These are phyloP conservation scores for Onychostoma macrolepis DNA, from an alignment of 2,113 vertebrate genomes.

Conservation along the genomic window DNA sequence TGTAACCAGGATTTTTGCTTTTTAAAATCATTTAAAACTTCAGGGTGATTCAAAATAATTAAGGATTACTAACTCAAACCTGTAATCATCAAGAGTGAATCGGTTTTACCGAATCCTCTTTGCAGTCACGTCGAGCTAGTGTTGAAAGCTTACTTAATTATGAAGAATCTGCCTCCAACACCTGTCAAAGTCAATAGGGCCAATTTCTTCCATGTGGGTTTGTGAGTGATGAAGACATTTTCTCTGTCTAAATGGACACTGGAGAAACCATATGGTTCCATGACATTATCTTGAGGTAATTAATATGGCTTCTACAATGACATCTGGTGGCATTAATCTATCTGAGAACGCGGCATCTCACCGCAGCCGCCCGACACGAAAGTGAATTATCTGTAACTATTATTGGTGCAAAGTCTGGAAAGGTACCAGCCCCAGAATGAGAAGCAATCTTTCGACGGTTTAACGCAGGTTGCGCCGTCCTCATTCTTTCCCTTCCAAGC, in stretches of 20 bases:
- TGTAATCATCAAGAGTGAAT: neutral
- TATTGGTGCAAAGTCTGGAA: slow-evolving; percentile 58
- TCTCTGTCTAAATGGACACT: slow-evolving; percentile 79
- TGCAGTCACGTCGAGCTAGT: slow-evolving; percentile 46
- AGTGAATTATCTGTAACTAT: slow-evolving; percentile 74
- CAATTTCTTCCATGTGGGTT: slow-evolving; percentile 55
- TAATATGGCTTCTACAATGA: slow-evolving; percentile 82
- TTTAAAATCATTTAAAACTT: neutral
- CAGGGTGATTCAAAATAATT: neutral
- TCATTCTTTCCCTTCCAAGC: slow-evolving; percentile 19
- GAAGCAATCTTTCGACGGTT: slow-evolving; percentile 30
- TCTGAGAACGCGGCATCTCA: slow-evolving; percentile 71
- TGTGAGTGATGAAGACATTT: slow-evolving; percentile 74
- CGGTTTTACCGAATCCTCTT: slow-evolving; percentile 45
- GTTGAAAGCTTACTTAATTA: slow-evolving; percentile 59
- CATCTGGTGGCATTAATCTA: slow-evolving; percentile 83
- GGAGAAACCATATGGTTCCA: slow-evolving; percentile 79
- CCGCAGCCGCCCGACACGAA: slow-evolving; percentile 60
- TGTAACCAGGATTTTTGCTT: neutral
- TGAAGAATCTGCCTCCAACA: slow-evolving; percentile 60
- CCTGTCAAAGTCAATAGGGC: slow-evolving; percentile 60
- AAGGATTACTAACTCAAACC: neutral
- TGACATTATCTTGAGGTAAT: slow-evolving; percentile 82
- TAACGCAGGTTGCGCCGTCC: slow-evolving; percentile 25
- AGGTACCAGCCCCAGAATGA: slow-evolving; percentile 52